Evolutionary conservation across 2,888 invertebrate genomes (phyloP).

Genomic region (Troides oblongomaculatus): DNA sequence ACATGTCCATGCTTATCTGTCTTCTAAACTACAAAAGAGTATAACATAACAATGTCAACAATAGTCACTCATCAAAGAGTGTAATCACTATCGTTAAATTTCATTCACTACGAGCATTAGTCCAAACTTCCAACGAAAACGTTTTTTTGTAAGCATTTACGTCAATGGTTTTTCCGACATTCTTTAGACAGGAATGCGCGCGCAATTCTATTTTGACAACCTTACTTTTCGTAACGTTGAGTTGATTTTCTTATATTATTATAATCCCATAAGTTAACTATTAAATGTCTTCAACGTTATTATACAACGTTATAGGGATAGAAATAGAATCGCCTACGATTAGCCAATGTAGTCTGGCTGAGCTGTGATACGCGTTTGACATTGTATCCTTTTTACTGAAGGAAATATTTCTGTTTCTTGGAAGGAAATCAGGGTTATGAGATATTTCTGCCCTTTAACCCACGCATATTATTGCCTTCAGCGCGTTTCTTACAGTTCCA

Average conservation of each 20-base stretch:
- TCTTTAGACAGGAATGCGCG: neutral
- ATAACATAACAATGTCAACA: neutral
- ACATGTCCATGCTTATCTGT: too few relatives aligned
- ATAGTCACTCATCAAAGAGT: neutral
- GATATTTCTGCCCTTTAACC: too few relatives aligned
- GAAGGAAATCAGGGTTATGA: too few relatives aligned
- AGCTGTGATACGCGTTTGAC: too few relatives aligned
- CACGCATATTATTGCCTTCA: neutral
- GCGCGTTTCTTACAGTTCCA: neutral
- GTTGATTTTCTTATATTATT: neutral
- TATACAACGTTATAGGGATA: too few relatives aligned
- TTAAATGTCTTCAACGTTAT: too few relatives aligned
- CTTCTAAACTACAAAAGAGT: neutral
- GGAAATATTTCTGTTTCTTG: neutral
- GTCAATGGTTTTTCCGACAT: constrained; percentile 7
- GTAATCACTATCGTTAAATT: neutral
- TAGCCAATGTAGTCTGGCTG: too few relatives aligned
- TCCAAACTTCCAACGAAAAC: neutral
- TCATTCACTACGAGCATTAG: neutral
- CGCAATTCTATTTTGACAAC: neutral
- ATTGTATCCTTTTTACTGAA: too few relatives aligned
- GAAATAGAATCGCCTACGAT: too few relatives aligned
- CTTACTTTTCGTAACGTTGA: neutral
- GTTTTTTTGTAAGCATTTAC: neutral
- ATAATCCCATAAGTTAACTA: too few relatives aligned